Evolutionary conservation across 2,888 invertebrate species (phyloP).

Genomic region (Archaeoteleia sp.): DNA sequence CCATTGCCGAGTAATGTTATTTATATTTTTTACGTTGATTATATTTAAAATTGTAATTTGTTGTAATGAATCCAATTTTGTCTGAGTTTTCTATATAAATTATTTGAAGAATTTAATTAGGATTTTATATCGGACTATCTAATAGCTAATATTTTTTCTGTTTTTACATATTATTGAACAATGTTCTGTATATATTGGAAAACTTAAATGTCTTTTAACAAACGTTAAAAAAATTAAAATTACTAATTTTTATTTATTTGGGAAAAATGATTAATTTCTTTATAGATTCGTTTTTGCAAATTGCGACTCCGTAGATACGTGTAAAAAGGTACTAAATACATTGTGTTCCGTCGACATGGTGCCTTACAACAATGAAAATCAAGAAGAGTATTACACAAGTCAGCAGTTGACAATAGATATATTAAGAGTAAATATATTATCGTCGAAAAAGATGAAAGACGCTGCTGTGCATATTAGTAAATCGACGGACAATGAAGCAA

Average conservation of each 20-base stretch:
- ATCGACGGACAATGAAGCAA: conserved; percentile 77
- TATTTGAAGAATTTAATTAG: too few species aligned
- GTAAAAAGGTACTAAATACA: conserved; percentile 62
- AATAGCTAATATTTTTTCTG: conserved; percentile 56
- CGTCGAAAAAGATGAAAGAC: conserved; percentile 77
- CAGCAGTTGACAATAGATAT: conserved; percentile 79
- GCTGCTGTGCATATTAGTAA: conserved; percentile 79
- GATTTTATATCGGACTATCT: conserved; percentile 13
- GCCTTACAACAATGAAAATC: conserved; percentile 69
- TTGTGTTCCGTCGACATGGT: conserved; percentile 66
- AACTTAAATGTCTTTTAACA: too few species aligned
- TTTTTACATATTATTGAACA: too few species aligned
- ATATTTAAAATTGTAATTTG: too few species aligned
- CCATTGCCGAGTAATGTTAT: conserved; percentile 66
- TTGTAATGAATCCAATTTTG: too few species aligned
- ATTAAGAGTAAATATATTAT: conserved; percentile 78
- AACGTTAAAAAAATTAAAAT: too few species aligned
- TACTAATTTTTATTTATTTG: too few species aligned
- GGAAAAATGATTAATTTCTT: too few species aligned
- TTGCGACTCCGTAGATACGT: conserved; percentile 66
- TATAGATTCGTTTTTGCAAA: conserved; percentile 79
- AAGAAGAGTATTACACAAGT: conserved; percentile 77
- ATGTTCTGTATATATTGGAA: too few species aligned
- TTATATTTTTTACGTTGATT: background rate
- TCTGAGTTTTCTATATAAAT: too few species aligned